These are phyloP conservation scores for Argentina silus DNA, from an alignment of 2,797 vertebrate genomes.

Conservation along the genomic window DNA sequence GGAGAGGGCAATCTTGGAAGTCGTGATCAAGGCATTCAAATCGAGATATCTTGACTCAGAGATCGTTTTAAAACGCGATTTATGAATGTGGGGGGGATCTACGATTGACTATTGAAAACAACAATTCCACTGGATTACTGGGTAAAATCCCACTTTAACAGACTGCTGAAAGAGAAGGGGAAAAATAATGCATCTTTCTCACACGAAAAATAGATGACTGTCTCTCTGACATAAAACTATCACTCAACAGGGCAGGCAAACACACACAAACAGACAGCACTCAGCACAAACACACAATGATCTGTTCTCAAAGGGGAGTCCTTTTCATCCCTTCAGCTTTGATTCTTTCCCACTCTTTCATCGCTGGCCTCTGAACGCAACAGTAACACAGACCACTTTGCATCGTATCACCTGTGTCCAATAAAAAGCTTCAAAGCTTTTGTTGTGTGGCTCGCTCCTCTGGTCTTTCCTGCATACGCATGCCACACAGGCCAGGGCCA, in stretches of 20 bases:
- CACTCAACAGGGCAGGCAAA: too few relatives aligned
- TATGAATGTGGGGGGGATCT: too few relatives aligned
- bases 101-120: too few relatives aligned
- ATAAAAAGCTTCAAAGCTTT: not conserved
- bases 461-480: conserved; percentile 16
- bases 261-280: not conserved
- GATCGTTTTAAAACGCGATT: too few relatives aligned
- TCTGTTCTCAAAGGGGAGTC: not conserved
- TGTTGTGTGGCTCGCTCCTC: conserved; percentile 15
- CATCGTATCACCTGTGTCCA: not conserved
- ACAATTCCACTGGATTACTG: too few relatives aligned
- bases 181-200: not conserved
- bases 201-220: not conserved
- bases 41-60: too few relatives aligned
- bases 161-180: not conserved
- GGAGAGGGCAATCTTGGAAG: too few relatives aligned
- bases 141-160: not conserved
- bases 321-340: not conserved
- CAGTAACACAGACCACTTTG: not conserved
- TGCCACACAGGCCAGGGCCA: not conserved
- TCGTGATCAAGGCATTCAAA: too few relatives aligned
- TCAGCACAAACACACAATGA: conserved; percentile 28
- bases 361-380: conserved; percentile 1
- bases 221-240: not conserved
- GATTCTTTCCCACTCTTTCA: not conserved